A percentile compares a stretch with the other conserved stretches of the same genome.
These are phyloP conservation scores for Odontocerum albicorne DNA, from an alignment of 2,888 invertebrate genomes.

Conservation along the genomic window DNA sequence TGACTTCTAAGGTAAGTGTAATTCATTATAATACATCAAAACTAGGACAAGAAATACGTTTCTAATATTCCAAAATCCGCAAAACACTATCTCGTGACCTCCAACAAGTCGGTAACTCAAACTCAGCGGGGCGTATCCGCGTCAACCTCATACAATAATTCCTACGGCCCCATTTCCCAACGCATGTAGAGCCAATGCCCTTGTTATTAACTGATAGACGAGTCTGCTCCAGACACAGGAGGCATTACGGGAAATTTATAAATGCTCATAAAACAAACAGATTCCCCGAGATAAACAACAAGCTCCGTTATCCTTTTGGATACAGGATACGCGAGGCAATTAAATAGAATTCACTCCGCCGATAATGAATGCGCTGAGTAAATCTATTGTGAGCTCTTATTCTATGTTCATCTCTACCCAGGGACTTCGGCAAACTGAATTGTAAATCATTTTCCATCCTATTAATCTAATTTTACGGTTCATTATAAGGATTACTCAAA, in stretches of 20 bases:
- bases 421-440: too few relatives aligned
- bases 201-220: slow-evolving; percentile 21
- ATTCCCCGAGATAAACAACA: slow-evolving; percentile 1
- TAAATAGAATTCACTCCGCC: not conserved
- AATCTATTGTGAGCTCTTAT: too few relatives aligned
- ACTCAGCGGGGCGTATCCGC: slow-evolving; percentile 9
- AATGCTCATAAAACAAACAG: slow-evolving; percentile 4
- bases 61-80: too few relatives aligned
- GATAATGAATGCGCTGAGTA: not conserved
- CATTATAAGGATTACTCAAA: too few relatives aligned
- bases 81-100: too few relatives aligned
- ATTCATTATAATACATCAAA: too few relatives aligned
- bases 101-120: too few relatives aligned
- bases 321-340: slow-evolving; percentile 1
- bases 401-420: too few relatives aligned
- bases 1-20: too few relatives aligned
- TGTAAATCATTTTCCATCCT: too few relatives aligned
- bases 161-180: slow-evolving; percentile 16
- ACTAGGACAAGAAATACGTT: too few relatives aligned
- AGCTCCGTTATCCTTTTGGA: not conserved
- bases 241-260: not conserved
- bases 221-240: slow-evolving; percentile 5
- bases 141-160: slow-evolving; percentile 20
- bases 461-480: too few relatives aligned
- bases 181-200: slow-evolving; percentile 13